These are phyloP conservation scores for Ypsolopha sequella DNA, from an alignment of 2,888 invertebrate species.

Conservation along the genomic window DNA sequence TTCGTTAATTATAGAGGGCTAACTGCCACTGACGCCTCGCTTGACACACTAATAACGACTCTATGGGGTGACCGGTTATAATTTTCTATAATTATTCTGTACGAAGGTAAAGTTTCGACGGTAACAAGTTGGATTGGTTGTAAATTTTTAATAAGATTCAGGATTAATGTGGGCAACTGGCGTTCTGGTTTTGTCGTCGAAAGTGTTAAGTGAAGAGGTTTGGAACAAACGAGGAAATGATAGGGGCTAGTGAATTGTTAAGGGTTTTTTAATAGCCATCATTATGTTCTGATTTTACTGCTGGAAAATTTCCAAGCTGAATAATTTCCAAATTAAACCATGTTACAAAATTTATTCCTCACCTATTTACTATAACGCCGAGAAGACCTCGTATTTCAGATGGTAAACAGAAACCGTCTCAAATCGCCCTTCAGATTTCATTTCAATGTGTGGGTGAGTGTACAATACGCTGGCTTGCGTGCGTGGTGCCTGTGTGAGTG, in stretches of 20 bases:
- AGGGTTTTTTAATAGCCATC: too few species aligned
- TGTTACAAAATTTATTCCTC: background rate
- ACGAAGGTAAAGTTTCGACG: conserved; percentile 45
- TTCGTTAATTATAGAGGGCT: conserved; percentile 61
- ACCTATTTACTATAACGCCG: background rate
- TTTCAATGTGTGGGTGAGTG: background rate
- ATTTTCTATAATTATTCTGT: conserved; percentile 58
- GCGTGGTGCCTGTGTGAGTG: conserved; percentile 40
- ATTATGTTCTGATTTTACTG: too few species aligned
- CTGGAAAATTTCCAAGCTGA: too few species aligned
- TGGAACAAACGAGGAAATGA: too few species aligned
- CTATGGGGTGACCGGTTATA: conserved; percentile 35
- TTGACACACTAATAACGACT: conserved; percentile 56
- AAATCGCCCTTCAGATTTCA: background rate
- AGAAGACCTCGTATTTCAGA: background rate
- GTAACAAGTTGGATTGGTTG: conserved; percentile 35
- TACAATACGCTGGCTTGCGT: background rate
- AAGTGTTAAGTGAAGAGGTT: too few species aligned
- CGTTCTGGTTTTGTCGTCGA: too few species aligned
- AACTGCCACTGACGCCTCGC: conserved; percentile 57
- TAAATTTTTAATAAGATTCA: conserved; percentile 15
- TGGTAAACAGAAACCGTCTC: background rate
- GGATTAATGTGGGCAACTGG: background rate
- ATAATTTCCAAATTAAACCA: background rate
- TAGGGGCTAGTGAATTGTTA: too few species aligned